phyloP scores from a whole-genome alignment of 2,888 invertebrate species.

The Plagodis pulveraria region DNA sequence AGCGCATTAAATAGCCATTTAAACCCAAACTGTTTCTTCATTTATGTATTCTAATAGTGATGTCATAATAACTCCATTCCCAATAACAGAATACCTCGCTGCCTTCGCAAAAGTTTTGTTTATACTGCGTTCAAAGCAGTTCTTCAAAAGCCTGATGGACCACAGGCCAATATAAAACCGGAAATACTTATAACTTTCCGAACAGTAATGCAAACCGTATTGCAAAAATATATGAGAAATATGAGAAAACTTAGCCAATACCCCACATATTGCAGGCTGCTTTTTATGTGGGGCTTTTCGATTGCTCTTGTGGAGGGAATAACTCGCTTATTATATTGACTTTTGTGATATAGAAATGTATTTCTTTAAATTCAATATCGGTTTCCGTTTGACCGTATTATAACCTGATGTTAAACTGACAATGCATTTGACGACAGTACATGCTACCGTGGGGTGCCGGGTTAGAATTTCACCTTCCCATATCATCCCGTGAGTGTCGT shows the following conservation, averaged over 20 bases:
- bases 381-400: too few relatives aligned
- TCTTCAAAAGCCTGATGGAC: neutral
- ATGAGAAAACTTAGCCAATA: slow-evolving; percentile 66
- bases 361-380: neutral
- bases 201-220: slow-evolving; percentile 41
- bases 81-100: too few relatives aligned
- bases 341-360: neutral
- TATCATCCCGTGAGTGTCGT: too few relatives aligned
- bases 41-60: too few relatives aligned
- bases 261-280: slow-evolving; percentile 42
- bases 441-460: too few relatives aligned
- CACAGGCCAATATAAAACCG: slow-evolving; percentile 12
- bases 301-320: slow-evolving; percentile 22
- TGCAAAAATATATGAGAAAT: slow-evolving; percentile 66
- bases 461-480: too few relatives aligned
- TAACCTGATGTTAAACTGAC: too few relatives aligned
- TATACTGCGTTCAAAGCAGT: neutral
- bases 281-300: slow-evolving; percentile 19
- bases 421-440: too few relatives aligned
- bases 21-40: too few relatives aligned
- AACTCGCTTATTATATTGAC: slow-evolving; percentile 16
- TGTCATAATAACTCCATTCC: too few relatives aligned
- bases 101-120: too few relatives aligned
- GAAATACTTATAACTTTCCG: slow-evolving; percentile 7
- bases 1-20: too few relatives aligned